These are phyloP conservation scores for Apostichopus californicus DNA, from an alignment of 35 echinoderm and acorn worm species.

Conservation along the genomic window DNA sequence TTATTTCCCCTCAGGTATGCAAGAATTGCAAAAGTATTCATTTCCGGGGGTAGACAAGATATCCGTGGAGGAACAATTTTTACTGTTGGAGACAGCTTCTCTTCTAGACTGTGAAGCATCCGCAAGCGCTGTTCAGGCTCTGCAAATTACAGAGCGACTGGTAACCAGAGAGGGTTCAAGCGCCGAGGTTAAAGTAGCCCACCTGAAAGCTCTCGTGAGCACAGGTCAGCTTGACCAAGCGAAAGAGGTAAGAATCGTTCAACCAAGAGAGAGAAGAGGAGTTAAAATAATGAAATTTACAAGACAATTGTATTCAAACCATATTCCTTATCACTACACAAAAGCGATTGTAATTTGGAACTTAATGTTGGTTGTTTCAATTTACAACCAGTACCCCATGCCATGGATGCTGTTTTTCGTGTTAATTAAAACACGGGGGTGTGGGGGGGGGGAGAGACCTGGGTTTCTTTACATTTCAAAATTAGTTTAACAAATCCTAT, in stretches of 20 bases:
- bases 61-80: slow-evolving; percentile 52
- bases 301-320: too few species aligned
- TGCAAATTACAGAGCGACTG: slow-evolving; percentile 53
- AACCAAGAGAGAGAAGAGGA: too few species aligned
- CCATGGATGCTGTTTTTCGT: too few species aligned
- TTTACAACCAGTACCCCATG: too few species aligned
- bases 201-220: neutral
- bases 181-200: neutral
- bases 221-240: slow-evolving; percentile 15
- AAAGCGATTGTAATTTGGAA: too few species aligned
- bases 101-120: slow-evolving; percentile 45
- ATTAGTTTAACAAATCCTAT: too few species aligned
- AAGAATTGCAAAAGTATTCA: slow-evolving; percentile 21
- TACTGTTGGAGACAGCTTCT: slow-evolving; percentile 56
- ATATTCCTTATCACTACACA: too few species aligned
- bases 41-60: slow-evolving; percentile 51
- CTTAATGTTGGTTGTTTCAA: too few species aligned
- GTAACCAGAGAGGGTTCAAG: neutral
- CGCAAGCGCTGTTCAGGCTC: slow-evolving; percentile 10
- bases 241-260: slow-evolving; percentile 9
- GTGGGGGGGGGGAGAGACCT: too few species aligned
- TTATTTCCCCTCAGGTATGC: slow-evolving; percentile 8
- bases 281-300: too few species aligned
- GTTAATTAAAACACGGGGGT: too few species aligned
- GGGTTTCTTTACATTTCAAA: too few species aligned